These are phyloP conservation scores for Rattus rattus DNA, from an alignment of 2,113 vertebrate genomes.

Conservation along the genomic window DNA sequence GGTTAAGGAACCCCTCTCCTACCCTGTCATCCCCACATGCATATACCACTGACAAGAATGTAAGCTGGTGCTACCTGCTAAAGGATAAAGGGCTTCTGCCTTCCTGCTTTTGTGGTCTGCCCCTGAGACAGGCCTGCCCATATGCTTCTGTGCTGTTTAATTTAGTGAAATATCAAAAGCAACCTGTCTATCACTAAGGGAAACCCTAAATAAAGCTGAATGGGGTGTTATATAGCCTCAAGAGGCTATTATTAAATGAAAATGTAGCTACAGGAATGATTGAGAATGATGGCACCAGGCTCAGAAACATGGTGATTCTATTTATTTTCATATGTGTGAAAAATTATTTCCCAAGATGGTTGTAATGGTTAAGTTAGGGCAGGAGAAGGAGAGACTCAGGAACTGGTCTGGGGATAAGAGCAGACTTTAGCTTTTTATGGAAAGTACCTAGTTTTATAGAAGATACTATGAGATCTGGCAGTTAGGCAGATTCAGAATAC, in stretches of 20 bases:
- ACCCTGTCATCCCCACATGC: not conserved
- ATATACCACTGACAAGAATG: not conserved
- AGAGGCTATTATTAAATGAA: not conserved
- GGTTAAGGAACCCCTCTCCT: not conserved
- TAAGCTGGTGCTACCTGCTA: not conserved
- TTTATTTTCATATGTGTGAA: not conserved
- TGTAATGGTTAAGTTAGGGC: not conserved
- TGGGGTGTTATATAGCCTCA: not conserved
- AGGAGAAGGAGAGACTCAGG: not conserved
- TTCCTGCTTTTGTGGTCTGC: not conserved
- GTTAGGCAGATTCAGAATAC: not conserved
- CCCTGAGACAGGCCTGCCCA: not conserved
- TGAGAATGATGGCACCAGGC: not conserved
- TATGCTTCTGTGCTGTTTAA: not conserved
- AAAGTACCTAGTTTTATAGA: not conserved
- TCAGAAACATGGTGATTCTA: not conserved
- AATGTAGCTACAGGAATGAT: not conserved
- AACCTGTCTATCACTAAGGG: not conserved
- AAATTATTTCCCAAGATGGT: not conserved
- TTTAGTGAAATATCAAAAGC: not conserved
- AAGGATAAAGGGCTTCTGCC: not conserved
- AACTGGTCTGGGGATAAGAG: not conserved
- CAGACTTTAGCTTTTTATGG: not conserved
- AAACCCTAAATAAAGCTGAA: constrained; percentile 5
- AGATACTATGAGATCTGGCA: not conserved